Conservation (phyloP, 2,113 vertebrate species). For the Sinocyclocheilus anshuiensis region DNA sequence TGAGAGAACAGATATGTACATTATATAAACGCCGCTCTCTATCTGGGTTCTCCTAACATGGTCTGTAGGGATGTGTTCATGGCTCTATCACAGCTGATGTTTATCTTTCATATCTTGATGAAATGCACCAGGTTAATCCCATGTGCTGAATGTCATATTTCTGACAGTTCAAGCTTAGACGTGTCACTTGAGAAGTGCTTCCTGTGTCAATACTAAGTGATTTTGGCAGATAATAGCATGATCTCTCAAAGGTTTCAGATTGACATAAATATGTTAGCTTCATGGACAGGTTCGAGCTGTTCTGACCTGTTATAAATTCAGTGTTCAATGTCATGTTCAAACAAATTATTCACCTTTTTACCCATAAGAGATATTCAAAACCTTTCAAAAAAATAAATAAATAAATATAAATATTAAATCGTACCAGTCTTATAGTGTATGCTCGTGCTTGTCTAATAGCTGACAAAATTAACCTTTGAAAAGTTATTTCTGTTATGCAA, state of each 20-base stretch:
- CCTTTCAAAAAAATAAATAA: too few species aligned
- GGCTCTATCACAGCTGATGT: neutral
- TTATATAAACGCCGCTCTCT: neutral
- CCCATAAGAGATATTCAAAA: neutral
- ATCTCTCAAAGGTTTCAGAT: constrained; percentile 1
- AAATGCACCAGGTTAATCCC: constrained; percentile 6
- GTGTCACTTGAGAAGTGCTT: neutral
- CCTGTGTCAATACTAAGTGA: neutral
- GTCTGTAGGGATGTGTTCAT: neutral
- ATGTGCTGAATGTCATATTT: neutral
- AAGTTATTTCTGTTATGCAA: neutral
- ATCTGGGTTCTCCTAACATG: neutral
- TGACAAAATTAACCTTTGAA: neutral
- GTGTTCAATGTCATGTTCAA: neutral
- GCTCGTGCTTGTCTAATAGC: neutral
- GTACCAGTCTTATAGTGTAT: neutral
- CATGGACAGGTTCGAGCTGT: neutral
- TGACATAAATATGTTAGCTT: constrained; percentile 7
- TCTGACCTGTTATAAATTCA: neutral
- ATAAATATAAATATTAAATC: neutral
- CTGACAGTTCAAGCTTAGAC: constrained; percentile 1
- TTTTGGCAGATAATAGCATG: constrained; percentile 18
- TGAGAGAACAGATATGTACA: too few species aligned
- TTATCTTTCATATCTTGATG: neutral
- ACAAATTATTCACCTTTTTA: neutral